These are phyloP conservation scores for Axis porcinus DNA, from an alignment of 2,113 vertebrate species.

Conservation along the genomic window DNA sequence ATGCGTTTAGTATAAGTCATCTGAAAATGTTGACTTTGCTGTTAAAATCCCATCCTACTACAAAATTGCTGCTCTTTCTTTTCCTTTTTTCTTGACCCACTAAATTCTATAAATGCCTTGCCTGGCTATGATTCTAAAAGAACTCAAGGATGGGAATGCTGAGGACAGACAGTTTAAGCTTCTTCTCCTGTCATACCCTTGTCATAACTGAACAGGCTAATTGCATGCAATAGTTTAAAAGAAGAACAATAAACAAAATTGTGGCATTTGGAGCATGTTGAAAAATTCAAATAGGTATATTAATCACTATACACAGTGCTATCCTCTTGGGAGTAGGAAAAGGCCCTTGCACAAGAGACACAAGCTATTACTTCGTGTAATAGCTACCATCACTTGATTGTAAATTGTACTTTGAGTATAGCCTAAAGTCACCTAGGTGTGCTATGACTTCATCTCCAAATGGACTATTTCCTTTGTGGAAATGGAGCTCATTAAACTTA, in stretches of 20 bases:
- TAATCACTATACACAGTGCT: not conserved
- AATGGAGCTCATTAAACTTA: constrained; percentile 18
- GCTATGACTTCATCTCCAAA: not conserved
- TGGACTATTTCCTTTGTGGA: not conserved
- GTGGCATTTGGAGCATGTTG: not conserved
- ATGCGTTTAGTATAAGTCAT: not conserved
- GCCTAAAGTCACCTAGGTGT: not conserved
- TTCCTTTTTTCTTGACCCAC: not conserved
- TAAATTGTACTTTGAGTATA: not conserved
- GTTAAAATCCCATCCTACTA: not conserved
- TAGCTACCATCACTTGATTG: not conserved
- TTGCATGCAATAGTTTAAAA: not conserved
- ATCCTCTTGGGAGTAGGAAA: not conserved
- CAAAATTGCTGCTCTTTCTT: not conserved
- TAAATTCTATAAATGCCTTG: constrained; percentile 12
- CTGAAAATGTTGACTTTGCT: constrained; percentile 20
- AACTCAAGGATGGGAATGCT: not conserved
- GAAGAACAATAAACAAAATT: not conserved
- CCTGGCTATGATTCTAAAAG: constrained; percentile 33
- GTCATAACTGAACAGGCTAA: not conserved
- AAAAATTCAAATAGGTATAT: constrained; percentile 3
- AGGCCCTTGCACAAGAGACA: not conserved
- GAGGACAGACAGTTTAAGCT: not conserved
- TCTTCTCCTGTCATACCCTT: not conserved
- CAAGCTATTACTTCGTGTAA: not conserved